A percentile compares a stretch with the other conserved stretches of the same genome.
phyloP scores from a whole-genome alignment of 1,140 invertebrate species.

The Cataglyphis hispanica region DNA sequence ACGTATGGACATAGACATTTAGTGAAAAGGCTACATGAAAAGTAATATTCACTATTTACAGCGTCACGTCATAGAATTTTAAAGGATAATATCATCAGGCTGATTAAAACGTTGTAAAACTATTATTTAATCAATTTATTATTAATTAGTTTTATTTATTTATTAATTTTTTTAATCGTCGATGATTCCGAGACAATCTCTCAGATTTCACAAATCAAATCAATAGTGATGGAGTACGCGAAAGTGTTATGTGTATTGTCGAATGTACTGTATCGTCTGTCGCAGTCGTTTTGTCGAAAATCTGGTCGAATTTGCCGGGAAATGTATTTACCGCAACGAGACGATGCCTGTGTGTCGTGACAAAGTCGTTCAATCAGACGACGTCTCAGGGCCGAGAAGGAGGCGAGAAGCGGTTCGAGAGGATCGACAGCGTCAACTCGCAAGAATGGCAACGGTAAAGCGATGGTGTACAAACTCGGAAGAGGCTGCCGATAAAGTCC shows the following conservation, averaged over 20 bases:
- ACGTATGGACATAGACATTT: neutral
- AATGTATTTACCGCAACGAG: conserved; percentile 64
- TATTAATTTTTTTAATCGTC: neutral
- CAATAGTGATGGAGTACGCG: conserved; percentile 8
- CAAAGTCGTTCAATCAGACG: conserved; percentile 59
- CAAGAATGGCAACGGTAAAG: conserved; percentile 60
- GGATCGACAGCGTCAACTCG: conserved; percentile 69
- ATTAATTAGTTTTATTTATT: no score
- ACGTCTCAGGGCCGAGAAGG: conserved; percentile 33
- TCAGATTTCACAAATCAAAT: neutral
- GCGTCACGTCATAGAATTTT: neutral
- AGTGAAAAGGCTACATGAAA: neutral
- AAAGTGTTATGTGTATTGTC: neutral
- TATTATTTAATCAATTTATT: neutral
- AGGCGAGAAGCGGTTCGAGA: conserved; percentile 24
- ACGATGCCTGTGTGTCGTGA: conserved; percentile 48
- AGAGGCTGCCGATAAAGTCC: conserved; percentile 64
- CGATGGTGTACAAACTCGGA: conserved; percentile 66
- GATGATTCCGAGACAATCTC: neutral
- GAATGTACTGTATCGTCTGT: conserved; percentile 18
- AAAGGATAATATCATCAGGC: neutral
- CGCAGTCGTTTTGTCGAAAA: conserved; percentile 57
- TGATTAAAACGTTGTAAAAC: neutral
- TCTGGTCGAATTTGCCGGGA: conserved; percentile 61
- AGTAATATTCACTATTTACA: neutral